A percentile compares a stretch with the other conserved stretches of the same genome.
These are phyloP conservation scores for Chelonia mydas DNA, from an alignment of 2,797 vertebrate genomes.

Conservation along the genomic window DNA sequence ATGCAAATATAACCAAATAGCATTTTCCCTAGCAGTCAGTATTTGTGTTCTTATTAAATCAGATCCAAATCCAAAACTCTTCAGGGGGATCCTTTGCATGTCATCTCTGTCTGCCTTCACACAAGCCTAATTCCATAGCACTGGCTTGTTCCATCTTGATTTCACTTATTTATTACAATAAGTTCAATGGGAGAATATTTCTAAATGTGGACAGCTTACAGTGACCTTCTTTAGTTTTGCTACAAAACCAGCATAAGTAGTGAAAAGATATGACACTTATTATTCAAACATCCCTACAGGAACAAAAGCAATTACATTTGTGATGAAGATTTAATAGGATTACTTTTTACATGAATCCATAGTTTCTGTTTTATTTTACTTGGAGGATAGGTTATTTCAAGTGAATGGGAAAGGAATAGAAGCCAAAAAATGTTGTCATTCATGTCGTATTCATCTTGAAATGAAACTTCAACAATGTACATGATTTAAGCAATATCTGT, in stretches of 20 bases:
- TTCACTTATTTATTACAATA: conserved; percentile 5
- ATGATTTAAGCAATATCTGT: neutral
- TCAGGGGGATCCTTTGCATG: neutral
- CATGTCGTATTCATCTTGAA: neutral
- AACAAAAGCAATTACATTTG: neutral
- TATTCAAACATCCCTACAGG: neutral
- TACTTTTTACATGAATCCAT: neutral
- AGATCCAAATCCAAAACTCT: conserved; percentile 32
- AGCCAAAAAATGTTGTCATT: neutral
- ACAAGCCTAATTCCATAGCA: neutral
- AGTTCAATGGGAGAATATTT: neutral
- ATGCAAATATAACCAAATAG: conserved; percentile 31
- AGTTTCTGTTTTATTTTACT: neutral
- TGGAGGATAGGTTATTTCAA: neutral
- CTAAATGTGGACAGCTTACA: neutral
- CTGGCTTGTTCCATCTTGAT: neutral
- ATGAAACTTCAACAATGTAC: neutral
- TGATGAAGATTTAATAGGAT: neutral
- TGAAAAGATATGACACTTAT: neutral
- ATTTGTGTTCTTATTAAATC: conserved; percentile 42
- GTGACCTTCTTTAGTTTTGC: neutral
- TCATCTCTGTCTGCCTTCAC: neutral
- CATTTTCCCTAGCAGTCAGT: conserved; percentile 44
- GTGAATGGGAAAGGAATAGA: neutral
- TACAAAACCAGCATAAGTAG: neutral